Percentiles rank a stretch among this genome's conserved stretches.
Conservation (phyloP, 2,797 vertebrate genomes). For the Coranthus polyacanthus region DNA sequence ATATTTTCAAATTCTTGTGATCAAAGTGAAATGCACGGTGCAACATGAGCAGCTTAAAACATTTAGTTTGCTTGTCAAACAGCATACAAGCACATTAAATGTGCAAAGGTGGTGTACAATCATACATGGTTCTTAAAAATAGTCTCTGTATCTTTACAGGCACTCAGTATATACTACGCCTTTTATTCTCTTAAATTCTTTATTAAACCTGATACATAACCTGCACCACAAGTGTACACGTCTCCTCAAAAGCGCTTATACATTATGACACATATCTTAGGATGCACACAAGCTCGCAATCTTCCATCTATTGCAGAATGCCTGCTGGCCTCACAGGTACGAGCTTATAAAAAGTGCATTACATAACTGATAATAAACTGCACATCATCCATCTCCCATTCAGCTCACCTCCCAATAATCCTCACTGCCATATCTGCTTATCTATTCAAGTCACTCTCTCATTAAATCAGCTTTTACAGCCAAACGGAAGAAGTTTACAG, state of each 20-base stretch:
- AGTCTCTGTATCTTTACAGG: background rate
- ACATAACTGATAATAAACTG: conserved; percentile 68
- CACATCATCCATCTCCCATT: conserved; percentile 63
- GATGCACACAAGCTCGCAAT: conserved; percentile 25
- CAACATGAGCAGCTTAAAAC: conserved; percentile 8
- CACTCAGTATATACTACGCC: conserved; percentile 8
- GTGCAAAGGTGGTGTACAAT: background rate
- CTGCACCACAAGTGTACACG: conserved; percentile 11
- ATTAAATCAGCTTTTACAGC: conserved; percentile 70
- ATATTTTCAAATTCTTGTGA: conserved; percentile 9
- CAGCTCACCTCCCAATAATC: conserved; percentile 63
- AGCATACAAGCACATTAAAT: conserved; percentile 5
- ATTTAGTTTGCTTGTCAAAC: conserved; percentile 2
- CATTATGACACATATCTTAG: conserved; percentile 36
- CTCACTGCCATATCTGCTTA: conserved; percentile 60
- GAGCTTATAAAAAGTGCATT: conserved; percentile 62
- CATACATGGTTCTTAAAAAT: too few species aligned
- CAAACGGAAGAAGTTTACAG: conserved; percentile 70
- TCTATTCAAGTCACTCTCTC: conserved; percentile 70
- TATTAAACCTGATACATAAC: conserved; percentile 15
- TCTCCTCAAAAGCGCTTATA: conserved; percentile 25
- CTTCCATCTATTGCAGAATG: conserved; percentile 29
- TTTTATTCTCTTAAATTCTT: conserved; percentile 33
- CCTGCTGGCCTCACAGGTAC: conserved; percentile 45
- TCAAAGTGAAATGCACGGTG: conserved; percentile 1